These are phyloP conservation scores for Arge pagana DNA, from an alignment of 2,888 invertebrate genomes.

Conservation along the genomic window DNA sequence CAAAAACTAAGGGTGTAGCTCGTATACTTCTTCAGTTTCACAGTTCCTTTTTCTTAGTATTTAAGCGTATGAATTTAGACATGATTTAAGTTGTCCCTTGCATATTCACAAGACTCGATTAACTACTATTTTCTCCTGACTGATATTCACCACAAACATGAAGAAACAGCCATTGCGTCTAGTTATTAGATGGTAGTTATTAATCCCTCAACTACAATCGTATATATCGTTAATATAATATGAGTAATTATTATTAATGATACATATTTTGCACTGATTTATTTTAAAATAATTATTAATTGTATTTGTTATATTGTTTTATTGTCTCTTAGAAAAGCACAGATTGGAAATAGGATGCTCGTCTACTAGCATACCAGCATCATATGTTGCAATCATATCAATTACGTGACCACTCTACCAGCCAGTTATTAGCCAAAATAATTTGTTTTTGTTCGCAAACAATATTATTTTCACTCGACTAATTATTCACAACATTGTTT, in stretches of 20 bases:
- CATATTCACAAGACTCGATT: background rate
- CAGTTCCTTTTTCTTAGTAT: constrained; percentile 13
- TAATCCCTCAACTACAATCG: too few relatives aligned
- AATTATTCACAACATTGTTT: constrained; percentile 2
- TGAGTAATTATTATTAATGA: too few relatives aligned
- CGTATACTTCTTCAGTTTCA: background rate
- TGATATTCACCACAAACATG: background rate
- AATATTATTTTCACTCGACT: constrained; percentile 1
- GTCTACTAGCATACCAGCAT: constrained; percentile 2
- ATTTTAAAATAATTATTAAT: constrained; percentile 1
- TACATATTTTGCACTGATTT: constrained; percentile 1
- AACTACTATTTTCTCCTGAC: too few relatives aligned
- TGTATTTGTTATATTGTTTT: constrained; percentile 10
- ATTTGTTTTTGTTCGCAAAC: too few relatives aligned
- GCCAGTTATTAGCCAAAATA: background rate
- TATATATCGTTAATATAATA: too few relatives aligned
- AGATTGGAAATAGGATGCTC: constrained; percentile 1
- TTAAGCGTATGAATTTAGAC: constrained; percentile 8
- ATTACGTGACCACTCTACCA: constrained; percentile 14
- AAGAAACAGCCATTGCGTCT: too few relatives aligned
- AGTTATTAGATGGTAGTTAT: too few relatives aligned
- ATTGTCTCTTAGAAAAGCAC: constrained; percentile 13
- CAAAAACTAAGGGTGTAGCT: too few relatives aligned
- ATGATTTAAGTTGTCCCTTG: background rate
- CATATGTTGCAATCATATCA: constrained; percentile 4